These are phyloP conservation scores for Podargus strigoides DNA, from an alignment of 2,797 vertebrate species.

Conservation along the genomic window DNA sequence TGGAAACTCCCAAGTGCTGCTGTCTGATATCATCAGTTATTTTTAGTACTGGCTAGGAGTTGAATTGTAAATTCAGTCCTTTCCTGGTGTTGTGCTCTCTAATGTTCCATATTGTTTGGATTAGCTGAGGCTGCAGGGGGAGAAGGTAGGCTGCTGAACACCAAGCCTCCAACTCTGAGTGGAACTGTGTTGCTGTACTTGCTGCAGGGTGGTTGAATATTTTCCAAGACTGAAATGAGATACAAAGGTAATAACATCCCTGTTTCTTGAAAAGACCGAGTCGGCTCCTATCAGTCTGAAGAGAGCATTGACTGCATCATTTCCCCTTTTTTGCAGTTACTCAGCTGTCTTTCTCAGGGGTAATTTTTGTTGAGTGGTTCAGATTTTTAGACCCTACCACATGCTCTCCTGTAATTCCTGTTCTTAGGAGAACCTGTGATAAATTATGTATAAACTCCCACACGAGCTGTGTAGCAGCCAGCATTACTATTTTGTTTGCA, in stretches of 20 bases:
- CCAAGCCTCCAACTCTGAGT: neutral
- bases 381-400: neutral
- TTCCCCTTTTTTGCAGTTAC: neutral
- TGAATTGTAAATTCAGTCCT: neutral
- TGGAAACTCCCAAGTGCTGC: neutral
- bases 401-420: neutral
- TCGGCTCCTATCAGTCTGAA: neutral
- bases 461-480: neutral
- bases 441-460: neutral
- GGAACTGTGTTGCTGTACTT: neutral
- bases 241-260: neutral
- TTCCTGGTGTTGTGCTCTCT: neutral
- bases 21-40: neutral
- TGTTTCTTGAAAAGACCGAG: neutral
- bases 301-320: neutral
- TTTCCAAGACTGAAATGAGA: neutral
- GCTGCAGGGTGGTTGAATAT: neutral
- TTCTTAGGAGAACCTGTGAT: neutral
- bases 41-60: neutral
- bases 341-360: neutral
- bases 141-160: neutral
- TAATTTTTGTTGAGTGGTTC: neutral
- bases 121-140: neutral
- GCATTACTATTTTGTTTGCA: neutral
- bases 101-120: fast-evolving